phyloP scores from a whole-genome alignment of 1,140 invertebrate genomes.

The Philaenus spumarius region DNA sequence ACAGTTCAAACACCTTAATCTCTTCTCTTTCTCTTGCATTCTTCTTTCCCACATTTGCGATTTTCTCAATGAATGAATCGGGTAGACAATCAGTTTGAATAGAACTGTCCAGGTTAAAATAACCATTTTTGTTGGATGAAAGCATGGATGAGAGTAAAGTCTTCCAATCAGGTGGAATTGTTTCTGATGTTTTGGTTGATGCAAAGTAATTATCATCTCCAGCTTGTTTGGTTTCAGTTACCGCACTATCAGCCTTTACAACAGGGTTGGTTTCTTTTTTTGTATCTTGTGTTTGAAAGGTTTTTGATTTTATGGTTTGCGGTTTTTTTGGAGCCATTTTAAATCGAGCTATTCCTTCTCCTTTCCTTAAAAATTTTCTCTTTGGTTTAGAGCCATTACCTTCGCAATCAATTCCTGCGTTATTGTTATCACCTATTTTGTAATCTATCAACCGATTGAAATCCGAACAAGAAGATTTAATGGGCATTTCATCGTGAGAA shows the following conservation, averaged over 20 bases:
- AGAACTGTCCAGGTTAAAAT: too few species aligned
- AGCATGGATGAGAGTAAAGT: too few species aligned
- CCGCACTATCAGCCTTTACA: background rate
- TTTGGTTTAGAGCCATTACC: conserved; percentile 2
- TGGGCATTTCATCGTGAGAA: conserved; percentile 16
- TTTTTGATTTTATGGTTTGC: background rate
- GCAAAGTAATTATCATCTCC: too few species aligned
- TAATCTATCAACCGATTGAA: too few species aligned
- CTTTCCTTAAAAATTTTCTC: conserved; percentile 14
- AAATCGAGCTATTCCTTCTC: conserved; percentile 16
- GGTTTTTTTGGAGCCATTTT: background rate
- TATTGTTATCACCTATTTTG: conserved; percentile 35
- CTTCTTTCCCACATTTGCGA: background rate
- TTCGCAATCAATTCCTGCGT: conserved; percentile 14
- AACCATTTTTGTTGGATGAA: too few species aligned
- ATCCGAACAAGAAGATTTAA: conserved; percentile 15
- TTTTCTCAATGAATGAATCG: background rate
- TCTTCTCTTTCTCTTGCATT: conserved; percentile 45
- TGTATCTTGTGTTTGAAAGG: background rate
- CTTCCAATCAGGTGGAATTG: too few species aligned
- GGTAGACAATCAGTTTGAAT: background rate
- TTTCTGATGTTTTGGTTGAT: too few species aligned
- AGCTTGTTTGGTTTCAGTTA: too few species aligned
- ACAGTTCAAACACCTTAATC: conserved; percentile 59
- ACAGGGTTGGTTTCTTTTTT: background rate